Evolutionary conservation across 2,113 vertebrate genomes (phyloP).

Genomic region (Fulmarus glacialis): DNA sequence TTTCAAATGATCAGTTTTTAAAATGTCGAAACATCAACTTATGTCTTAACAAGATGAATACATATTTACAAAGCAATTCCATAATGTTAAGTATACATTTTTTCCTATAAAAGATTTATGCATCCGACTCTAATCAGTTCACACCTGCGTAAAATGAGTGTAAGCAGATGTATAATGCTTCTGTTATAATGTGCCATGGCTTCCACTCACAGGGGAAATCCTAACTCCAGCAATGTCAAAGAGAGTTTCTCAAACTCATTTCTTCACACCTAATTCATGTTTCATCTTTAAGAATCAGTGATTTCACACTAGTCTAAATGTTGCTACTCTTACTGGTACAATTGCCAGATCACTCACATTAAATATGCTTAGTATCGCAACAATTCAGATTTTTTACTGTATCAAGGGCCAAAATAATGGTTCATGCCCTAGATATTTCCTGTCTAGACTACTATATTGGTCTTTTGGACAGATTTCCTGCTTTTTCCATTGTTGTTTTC

Average conservation of each 20-base stretch:
- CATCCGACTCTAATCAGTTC: constrained; percentile 2
- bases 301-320: not conserved
- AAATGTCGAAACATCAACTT: not conserved
- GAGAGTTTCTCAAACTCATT: constrained; percentile 13
- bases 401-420: constrained; percentile 48
- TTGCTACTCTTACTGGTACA: constrained; percentile 6
- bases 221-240: not conserved
- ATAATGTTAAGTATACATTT: not conserved
- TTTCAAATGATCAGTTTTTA: not conserved
- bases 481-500: constrained; percentile 48
- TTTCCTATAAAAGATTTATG: not conserved
- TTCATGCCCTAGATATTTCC: constrained; percentile 73
- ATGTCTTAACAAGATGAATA: not conserved
- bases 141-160: constrained; percentile 6
- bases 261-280: constrained; percentile 57
- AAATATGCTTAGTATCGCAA: constrained; percentile 18
- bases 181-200: not conserved
- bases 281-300: constrained; percentile 25
- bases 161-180: constrained; percentile 32
- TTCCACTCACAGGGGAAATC: constrained; percentile 26
- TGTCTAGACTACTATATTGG: constrained; percentile 73
- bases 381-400: constrained; percentile 60
- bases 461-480: constrained; percentile 41
- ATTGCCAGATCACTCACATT: constrained; percentile 19
- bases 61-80: not conserved